Percentiles rank a stretch among this genome's conserved stretches.
Conservation (phyloP, 1,140 invertebrate genomes). For the Atta colombica region DNA sequence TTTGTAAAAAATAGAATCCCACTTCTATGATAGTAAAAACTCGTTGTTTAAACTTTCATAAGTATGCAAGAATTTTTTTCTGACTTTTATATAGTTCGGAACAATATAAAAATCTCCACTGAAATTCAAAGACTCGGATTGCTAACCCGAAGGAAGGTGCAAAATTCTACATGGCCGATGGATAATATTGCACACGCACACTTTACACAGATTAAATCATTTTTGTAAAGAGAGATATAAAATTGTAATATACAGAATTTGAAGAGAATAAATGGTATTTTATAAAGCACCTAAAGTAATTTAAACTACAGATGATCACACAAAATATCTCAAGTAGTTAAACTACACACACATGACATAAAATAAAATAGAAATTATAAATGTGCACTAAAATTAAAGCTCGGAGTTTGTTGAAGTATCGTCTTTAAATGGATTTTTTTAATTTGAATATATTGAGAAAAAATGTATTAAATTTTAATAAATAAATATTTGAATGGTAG, state of each 20-base stretch:
- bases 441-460: too few species aligned
- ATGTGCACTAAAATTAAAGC: background rate
- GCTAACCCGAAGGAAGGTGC: too few species aligned
- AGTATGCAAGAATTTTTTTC: too few species aligned
- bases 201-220: background rate
- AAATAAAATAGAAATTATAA: constrained; percentile 6
- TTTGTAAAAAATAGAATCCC: too few species aligned
- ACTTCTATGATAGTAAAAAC: too few species aligned
- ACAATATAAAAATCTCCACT: too few species aligned
- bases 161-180: too few species aligned
- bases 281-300: background rate
- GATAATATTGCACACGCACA: background rate
- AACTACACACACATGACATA: background rate
- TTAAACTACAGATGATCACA: background rate
- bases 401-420: background rate
- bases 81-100: too few species aligned
- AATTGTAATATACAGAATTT: background rate
- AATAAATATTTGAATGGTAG: too few species aligned
- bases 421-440: constrained; percentile 8
- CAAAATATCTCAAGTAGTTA: background rate
- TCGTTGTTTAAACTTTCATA: too few species aligned
- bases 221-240: background rate
- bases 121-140: too few species aligned
- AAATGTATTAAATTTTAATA: too few species aligned
- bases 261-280: background rate